A percentile compares a stretch with the other conserved stretches of the same genome.
phyloP scores from a whole-genome alignment of 2,797 vertebrate genomes.

The Margarornis squamiger region DNA sequence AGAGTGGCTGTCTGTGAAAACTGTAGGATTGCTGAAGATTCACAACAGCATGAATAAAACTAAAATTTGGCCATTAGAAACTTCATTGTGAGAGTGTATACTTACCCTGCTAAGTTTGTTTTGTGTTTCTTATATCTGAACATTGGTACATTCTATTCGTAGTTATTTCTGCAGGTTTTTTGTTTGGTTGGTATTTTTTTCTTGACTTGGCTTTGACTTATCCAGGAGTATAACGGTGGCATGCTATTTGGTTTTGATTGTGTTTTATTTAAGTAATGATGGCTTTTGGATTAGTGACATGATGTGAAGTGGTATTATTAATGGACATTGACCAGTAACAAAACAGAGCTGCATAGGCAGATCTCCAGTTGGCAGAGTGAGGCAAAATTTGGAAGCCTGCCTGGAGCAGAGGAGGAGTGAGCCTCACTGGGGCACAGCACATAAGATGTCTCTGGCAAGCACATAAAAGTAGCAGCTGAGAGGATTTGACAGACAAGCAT shows the following conservation, averaged over 20 bases:
- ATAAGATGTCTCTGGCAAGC: background rate
- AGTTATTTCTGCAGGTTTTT: background rate
- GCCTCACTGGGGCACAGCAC: background rate
- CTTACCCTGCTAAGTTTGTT: background rate
- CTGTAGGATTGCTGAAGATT: background rate
- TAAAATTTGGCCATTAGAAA: background rate
- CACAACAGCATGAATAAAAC: background rate
- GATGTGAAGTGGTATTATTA: background rate
- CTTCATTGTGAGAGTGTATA: background rate
- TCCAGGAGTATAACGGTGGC: background rate
- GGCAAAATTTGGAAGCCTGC: background rate
- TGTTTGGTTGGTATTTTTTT: background rate
- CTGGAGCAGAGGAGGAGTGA: background rate
- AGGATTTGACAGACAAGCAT: background rate
- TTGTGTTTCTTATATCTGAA: background rate
- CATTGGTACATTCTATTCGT: background rate
- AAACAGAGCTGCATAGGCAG: background rate
- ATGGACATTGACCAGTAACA: background rate
- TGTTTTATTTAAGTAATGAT: background rate
- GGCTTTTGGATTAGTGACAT: background rate
- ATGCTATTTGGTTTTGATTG: background rate
- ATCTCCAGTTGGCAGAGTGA: background rate
- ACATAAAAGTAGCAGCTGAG: background rate
- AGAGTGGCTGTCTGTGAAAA: background rate
- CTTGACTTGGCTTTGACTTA: background rate